These are phyloP conservation scores for Riptortus pedestris DNA, from an alignment of 1,140 invertebrate species.

Conservation along the genomic window DNA sequence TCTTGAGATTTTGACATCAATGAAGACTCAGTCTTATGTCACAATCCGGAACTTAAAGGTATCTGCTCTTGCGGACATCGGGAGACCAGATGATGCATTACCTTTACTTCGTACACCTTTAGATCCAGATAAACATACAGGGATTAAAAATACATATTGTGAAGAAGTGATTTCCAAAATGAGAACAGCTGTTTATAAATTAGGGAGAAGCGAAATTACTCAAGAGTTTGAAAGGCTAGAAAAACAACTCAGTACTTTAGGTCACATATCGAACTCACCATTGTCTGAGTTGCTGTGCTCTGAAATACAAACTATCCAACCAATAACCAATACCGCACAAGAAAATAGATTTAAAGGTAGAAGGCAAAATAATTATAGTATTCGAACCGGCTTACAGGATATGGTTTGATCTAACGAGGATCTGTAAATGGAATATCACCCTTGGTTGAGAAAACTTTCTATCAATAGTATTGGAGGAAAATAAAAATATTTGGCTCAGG, in stretches of 20 bases:
- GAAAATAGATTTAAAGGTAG: neutral
- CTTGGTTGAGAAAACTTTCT: too few relatives aligned
- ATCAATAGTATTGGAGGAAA: too few relatives aligned
- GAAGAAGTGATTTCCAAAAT: constrained; percentile 13
- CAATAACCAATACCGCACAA: neutral
- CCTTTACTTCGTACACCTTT: constrained; percentile 46
- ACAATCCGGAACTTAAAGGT: constrained; percentile 56
- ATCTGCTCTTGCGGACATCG: constrained; percentile 46
- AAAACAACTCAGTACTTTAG: constrained; percentile 8
- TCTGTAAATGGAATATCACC: too few relatives aligned
- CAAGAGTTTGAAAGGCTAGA: constrained; percentile 10
- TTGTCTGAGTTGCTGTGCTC: neutral
- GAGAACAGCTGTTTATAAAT: neutral
- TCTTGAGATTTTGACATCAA: constrained; percentile 49
- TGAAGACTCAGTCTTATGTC: constrained; percentile 47
- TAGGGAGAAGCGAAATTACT: neutral
- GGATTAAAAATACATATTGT: constrained; percentile 46
- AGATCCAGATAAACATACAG: constrained; percentile 54
- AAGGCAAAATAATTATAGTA: neutral
- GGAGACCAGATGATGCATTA: constrained; percentile 52
- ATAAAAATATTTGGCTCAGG: too few relatives aligned
- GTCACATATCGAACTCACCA: neutral
- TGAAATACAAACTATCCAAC: neutral
- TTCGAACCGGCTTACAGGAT: neutral
- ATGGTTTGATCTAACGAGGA: too few relatives aligned